These are phyloP conservation scores for Ichneumoninae sp. DNA, from an alignment of 2,888 invertebrate genomes.

Conservation along the genomic window DNA sequence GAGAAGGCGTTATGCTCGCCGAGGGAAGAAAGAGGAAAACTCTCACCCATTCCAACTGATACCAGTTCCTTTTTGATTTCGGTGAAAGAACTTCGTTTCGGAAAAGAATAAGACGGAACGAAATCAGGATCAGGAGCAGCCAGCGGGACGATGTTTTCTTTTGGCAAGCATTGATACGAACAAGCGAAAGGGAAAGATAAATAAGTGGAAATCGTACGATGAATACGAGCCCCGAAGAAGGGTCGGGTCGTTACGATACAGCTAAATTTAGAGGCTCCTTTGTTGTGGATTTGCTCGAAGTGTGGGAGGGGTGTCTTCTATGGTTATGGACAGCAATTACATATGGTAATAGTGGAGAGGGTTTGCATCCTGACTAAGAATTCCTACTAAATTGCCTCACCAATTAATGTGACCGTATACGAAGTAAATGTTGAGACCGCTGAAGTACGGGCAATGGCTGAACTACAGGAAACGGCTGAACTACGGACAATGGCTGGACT, in stretches of 20 bases:
- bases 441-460: neutral
- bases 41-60: neutral
- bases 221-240: neutral
- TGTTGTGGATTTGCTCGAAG: neutral
- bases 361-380: neutral
- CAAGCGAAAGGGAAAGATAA: conserved; percentile 31
- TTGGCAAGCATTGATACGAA: conserved; percentile 21
- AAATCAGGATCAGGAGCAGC: neutral
- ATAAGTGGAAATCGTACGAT: conserved; percentile 37
- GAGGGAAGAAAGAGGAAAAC: conserved; percentile 3
- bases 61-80: conserved; percentile 22
- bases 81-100: conserved; percentile 11
- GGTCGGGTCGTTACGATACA: neutral
- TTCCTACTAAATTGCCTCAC: neutral
- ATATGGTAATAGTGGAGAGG: too few relatives aligned
- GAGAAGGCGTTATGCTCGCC: neutral
- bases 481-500: too few relatives aligned
- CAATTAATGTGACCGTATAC: neutral
- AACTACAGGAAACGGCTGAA: too few relatives aligned
- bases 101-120: conserved; percentile 11
- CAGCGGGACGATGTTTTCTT: neutral
- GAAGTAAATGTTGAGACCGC: neutral
- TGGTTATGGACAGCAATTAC: too few relatives aligned
- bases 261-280: neutral
- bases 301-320: neutral